phyloP scores from a whole-genome alignment of 2,113 vertebrate genomes.

The Austrofundulus limnaeus region DNA sequence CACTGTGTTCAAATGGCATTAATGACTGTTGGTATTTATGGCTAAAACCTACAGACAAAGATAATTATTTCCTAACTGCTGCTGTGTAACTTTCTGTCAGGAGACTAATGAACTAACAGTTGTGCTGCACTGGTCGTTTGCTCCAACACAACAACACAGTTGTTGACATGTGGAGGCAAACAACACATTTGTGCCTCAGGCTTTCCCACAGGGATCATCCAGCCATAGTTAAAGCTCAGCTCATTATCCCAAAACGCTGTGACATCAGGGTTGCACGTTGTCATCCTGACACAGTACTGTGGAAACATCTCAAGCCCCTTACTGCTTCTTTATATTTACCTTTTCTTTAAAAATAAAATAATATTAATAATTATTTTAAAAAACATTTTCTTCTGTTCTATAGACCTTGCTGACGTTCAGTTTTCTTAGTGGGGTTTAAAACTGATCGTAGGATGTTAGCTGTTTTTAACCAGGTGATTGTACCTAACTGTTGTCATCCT shows the following conservation, averaged over 20 bases:
- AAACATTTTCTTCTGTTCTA: neutral
- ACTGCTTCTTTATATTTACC: neutral
- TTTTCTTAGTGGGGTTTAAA: too few relatives aligned
- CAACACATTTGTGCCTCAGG: neutral
- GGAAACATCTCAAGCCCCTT: neutral
- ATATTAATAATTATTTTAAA: neutral
- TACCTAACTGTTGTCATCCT: too few relatives aligned
- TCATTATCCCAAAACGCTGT: neutral
- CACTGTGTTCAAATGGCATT: too few relatives aligned
- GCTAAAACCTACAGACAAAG: too few relatives aligned
- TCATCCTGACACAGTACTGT: neutral
- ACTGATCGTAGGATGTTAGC: too few relatives aligned
- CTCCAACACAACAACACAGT: neutral
- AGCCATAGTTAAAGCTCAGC: neutral
- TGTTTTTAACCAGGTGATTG: too few relatives aligned
- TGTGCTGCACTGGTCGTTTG: neutral
- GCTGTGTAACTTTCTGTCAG: neutral
- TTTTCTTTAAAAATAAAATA: too few relatives aligned
- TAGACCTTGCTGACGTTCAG: too few relatives aligned
- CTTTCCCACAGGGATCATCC: neutral
- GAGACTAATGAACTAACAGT: neutral
- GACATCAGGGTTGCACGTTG: neutral
- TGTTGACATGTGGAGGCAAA: slow-evolving; percentile 1
- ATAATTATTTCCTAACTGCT: neutral
- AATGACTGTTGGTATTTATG: too few relatives aligned